A percentile compares a stretch with the other conserved stretches of the same genome.
These are phyloP conservation scores for Epinephelus moara DNA, from an alignment of 2,113 vertebrate species.

Conservation along the genomic window DNA sequence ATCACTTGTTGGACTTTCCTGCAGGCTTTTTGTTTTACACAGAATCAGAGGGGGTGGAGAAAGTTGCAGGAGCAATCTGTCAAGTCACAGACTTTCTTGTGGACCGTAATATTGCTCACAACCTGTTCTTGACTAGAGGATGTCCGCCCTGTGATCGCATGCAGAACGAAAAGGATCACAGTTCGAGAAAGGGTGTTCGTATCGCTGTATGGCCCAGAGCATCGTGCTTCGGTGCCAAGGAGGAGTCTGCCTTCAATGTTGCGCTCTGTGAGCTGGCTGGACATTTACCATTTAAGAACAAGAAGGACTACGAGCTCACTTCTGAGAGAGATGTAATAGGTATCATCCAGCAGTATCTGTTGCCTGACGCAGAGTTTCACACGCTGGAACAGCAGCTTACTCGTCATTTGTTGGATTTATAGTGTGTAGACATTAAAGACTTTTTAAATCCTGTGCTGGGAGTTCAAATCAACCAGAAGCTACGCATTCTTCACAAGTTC, in stretches of 20 bases:
- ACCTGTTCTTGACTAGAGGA: constrained; percentile 91
- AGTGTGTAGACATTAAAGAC: background rate
- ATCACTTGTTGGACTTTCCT: constrained; percentile 81
- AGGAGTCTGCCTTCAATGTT: constrained; percentile 88
- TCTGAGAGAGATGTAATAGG: constrained; percentile 84
- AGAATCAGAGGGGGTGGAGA: constrained; percentile 57
- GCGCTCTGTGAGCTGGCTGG: constrained; percentile 95
- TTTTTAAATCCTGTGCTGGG: background rate
- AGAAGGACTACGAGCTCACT: constrained; percentile 81
- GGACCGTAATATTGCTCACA: constrained; percentile 87
- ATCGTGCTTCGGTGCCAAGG: constrained; percentile 89
- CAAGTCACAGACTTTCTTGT: constrained; percentile 85
- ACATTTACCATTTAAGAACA: constrained; percentile 88
- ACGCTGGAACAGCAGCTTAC: constrained; percentile 81
- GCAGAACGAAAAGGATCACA: background rate
- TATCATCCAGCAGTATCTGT: constrained; percentile 82
- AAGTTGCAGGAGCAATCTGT: constrained; percentile 77
- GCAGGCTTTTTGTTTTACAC: constrained; percentile 90
- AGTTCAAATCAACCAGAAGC: background rate
- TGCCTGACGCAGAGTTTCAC: constrained; percentile 82
- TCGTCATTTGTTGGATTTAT: constrained; percentile 64
- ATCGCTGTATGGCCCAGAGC: constrained; percentile 89
- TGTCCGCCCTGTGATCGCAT: constrained; percentile 68
- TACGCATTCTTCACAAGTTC: background rate
- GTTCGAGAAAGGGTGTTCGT: constrained; percentile 83